These are phyloP conservation scores for Picathartes gymnocephalus DNA, from an alignment of 2,113 vertebrate species.

Conservation along the genomic window DNA sequence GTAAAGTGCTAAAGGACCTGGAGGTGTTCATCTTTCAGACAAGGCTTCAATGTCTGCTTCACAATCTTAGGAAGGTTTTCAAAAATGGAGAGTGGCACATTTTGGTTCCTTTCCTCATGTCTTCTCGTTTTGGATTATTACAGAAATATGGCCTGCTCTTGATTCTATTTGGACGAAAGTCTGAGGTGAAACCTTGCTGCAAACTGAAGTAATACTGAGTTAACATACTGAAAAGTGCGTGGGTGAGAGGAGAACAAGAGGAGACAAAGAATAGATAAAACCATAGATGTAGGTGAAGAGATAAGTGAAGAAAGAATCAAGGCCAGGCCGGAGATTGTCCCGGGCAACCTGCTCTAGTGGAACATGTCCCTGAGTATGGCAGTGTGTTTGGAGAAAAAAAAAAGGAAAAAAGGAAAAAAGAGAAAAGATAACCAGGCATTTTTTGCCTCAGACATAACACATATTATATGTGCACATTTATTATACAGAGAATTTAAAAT, in stretches of 20 bases:
- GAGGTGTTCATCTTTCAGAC: not conserved
- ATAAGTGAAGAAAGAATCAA: not conserved
- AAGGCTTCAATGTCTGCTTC: not conserved
- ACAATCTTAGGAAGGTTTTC: not conserved
- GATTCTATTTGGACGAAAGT: not conserved
- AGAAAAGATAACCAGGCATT: not conserved
- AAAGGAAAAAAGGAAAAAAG: not conserved
- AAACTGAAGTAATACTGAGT: not conserved
- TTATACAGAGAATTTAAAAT: not conserved
- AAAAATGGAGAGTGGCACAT: not conserved
- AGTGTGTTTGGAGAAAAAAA: not conserved
- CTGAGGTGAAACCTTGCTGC: not conserved
- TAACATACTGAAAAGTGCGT: not conserved
- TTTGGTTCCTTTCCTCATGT: not conserved
- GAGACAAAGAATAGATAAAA: not conserved
- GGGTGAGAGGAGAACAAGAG: not conserved
- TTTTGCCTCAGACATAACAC: not conserved
- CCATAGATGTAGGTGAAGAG: accelerated
- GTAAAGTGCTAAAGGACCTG: not conserved
- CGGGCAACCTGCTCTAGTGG: not conserved
- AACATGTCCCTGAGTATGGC: not conserved
- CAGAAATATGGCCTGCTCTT: not conserved
- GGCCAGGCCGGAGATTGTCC: not conserved
- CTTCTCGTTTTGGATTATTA: not conserved
- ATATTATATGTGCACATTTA: not conserved